Evolutionary conservation across 2,797 vertebrate genomes (phyloP), one percentile per base, ranked within the genome.

Genomic region (Pachyuromys duprasi): DNA sequence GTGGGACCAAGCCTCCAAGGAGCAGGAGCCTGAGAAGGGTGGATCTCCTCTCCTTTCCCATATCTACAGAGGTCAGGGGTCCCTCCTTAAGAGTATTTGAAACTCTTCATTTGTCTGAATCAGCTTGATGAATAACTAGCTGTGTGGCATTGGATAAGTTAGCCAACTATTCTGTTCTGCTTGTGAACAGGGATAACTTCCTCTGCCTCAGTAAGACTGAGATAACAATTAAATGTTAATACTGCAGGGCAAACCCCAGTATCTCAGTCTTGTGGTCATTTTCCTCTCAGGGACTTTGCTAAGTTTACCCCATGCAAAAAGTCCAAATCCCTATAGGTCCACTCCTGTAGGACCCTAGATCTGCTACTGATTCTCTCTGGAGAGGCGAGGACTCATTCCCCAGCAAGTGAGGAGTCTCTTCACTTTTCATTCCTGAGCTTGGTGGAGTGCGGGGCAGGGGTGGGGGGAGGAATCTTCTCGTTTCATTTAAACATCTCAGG

Each of bases 251-350:
- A 26, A 67, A 82, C 39, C 65, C 1, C 63, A 55, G 24, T 20
- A 11, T 12, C 81, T 5, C 2, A 14, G 63, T 0, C 3, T 1
- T 0, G 33, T 0, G 18, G 57, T 20, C 1, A 2, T 55, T 42
- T 60, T 39, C 39, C 0, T 1, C 36, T 36, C 89, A 2, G 20
- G 22, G 39, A 33, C 17, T 9, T 3, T 0, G 24, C n/a, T 8
- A 17, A 36, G 36, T 57, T 57, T 75, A 76, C 15, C n/a, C 89
- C 42, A 31, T 63, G 31, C 24, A 49, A 63, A 91, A 82, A 28
- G 20, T 8, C 31, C 15, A 6, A 70, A 33, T 12, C 20, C 24
- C 42, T 39, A 55, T 9, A 49, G 70, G 39, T n/a, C 39, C 74
- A 49, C 6, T 9, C 55, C 22, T 20, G 12, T 28, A 33, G 5